Conservation (phyloP, 2,113 vertebrate genomes). For the Myodes glareolus region DNA sequence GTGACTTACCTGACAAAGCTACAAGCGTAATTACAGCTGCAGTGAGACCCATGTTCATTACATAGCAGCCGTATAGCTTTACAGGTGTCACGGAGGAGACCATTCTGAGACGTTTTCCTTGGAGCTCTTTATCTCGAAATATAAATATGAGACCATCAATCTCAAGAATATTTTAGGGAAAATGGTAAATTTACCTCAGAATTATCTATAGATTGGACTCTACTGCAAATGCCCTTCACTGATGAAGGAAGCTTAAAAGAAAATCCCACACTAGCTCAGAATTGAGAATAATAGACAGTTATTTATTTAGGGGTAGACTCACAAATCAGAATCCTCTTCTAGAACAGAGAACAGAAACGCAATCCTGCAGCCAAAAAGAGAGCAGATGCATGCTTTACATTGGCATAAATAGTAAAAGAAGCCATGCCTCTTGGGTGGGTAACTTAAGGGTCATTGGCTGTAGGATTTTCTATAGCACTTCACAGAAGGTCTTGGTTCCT, state of each 20-base stretch:
- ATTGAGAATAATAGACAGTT: too few species aligned
- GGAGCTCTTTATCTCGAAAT: background rate
- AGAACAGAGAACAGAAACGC: too few species aligned
- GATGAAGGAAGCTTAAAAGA: too few species aligned
- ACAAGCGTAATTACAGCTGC: rapidly evolving
- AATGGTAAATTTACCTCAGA: background rate
- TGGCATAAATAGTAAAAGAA: too few species aligned
- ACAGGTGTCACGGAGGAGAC: rapidly evolving
- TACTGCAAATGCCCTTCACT: background rate
- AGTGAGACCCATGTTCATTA: rapidly evolving
- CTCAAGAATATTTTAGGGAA: background rate
- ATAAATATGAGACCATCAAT: background rate
- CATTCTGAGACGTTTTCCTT: rapidly evolving
- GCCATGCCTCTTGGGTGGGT: too few species aligned
- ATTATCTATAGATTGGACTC: background rate
- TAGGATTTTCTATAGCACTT: too few species aligned
- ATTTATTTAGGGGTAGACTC: too few species aligned
- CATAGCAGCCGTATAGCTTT: rapidly evolving
- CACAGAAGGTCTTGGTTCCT: background rate
- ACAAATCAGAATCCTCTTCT: too few species aligned
- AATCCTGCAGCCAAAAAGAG: too few species aligned
- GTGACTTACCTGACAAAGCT: background rate
- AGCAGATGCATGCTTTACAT: too few species aligned
- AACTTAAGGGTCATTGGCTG: too few species aligned
- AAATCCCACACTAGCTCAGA: too few species aligned